Percentiles rank a stretch among this genome's conserved stretches.
These are phyloP conservation scores for Bos taurus DNA, from an alignment of 2,113 vertebrate species.

Conservation along the genomic window DNA sequence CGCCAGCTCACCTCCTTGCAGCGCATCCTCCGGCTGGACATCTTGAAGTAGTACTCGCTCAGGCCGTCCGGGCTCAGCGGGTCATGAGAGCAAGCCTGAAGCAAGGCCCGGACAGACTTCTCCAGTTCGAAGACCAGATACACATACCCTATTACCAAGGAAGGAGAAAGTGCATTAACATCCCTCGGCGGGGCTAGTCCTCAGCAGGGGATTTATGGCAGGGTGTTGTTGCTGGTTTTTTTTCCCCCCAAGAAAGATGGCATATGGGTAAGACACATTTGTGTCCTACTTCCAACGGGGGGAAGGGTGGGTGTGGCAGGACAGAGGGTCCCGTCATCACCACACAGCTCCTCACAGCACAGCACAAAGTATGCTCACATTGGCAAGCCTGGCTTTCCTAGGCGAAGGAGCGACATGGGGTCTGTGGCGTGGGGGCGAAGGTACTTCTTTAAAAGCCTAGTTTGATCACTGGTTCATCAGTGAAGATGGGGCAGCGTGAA, in stretches of 20 bases:
- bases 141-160: conserved; percentile 87
- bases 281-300: not conserved
- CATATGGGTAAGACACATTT: not conserved
- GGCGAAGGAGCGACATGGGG: not conserved
- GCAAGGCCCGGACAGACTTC: conserved; percentile 94
- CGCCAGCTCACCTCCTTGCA: conserved; percentile 93
- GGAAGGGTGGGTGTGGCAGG: not conserved
- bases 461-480: not conserved
- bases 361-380: not conserved
- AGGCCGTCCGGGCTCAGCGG: conserved; percentile 92
- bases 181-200: not conserved
- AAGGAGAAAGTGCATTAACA: not conserved
- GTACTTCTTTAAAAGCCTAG: conserved; percentile 44
- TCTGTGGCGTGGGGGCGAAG: not conserved
- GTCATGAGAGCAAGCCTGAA: conserved; percentile 96
- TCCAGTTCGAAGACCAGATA: conserved; percentile 98
- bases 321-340: not conserved
- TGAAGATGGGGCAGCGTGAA: conserved; percentile 45
- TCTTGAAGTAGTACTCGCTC: conserved; percentile 98
- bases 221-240: not conserved
- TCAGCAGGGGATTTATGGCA: not conserved
- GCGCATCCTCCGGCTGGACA: conserved; percentile 98
- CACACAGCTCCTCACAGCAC: not conserved
- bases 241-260: not conserved
- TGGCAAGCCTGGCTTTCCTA: not conserved